A percentile compares a stretch with the other conserved stretches of the same genome.
Conservation (phyloP, 2,888 invertebrate species). For the Fabriciana adippe region DNA sequence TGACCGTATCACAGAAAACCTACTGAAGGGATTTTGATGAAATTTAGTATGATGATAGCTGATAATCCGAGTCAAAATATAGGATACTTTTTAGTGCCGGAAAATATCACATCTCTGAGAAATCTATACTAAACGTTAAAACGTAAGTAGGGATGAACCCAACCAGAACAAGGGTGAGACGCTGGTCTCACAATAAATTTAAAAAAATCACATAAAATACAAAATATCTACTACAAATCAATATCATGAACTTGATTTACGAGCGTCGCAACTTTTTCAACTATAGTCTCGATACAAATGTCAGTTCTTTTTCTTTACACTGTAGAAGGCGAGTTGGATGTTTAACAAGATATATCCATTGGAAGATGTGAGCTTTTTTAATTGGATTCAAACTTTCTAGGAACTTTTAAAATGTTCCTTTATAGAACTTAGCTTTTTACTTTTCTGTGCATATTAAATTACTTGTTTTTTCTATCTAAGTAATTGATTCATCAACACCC, state of each 20-base stretch:
- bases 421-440: background rate
- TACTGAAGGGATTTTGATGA: too few relatives aligned
- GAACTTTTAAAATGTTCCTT: slow-evolving; percentile 4
- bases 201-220: background rate
- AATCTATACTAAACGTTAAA: too few relatives aligned
- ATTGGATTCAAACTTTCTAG: slow-evolving; percentile 31
- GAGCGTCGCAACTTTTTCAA: slow-evolving; percentile 1
- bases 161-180: background rate
- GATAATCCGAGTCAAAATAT: too few relatives aligned
- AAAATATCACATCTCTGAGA: too few relatives aligned
- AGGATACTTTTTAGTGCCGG: too few relatives aligned
- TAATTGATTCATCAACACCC: too few relatives aligned
- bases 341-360: slow-evolving; percentile 34
- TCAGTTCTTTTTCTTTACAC: slow-evolving; percentile 1
- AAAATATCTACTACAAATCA: background rate
- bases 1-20: too few relatives aligned
- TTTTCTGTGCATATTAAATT: too few relatives aligned
- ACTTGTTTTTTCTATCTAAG: too few relatives aligned
- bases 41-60: too few relatives aligned
- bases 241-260: background rate
- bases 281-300: slow-evolving; percentile 12
- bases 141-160: background rate
- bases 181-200: background rate
- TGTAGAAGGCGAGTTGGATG: slow-evolving; percentile 7
- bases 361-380: slow-evolving; percentile 28